phyloP scores from a whole-genome alignment of 1,140 invertebrate species.

The Triops cancriformis region DNA sequence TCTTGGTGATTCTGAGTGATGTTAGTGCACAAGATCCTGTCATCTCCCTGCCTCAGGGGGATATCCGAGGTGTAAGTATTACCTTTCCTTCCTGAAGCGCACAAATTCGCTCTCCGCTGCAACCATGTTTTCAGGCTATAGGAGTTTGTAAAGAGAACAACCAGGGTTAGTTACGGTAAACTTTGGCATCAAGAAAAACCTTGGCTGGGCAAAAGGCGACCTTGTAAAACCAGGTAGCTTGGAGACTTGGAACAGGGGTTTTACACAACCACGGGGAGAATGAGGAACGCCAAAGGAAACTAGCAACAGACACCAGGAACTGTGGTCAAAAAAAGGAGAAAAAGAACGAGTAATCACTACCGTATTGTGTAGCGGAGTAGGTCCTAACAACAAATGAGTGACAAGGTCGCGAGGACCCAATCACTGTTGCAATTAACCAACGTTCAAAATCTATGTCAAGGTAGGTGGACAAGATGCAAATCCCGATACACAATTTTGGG shows the following conservation, averaged over 20 bases:
- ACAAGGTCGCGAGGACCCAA: background rate
- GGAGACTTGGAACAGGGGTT: background rate
- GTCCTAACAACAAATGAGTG: background rate
- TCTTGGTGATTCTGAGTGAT: constrained; percentile 5
- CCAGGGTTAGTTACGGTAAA: background rate
- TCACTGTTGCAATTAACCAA: background rate
- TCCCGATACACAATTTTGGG: too few species aligned
- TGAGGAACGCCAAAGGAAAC: background rate
- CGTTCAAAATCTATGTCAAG: background rate
- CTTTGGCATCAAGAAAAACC: constrained; percentile 16
- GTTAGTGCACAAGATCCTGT: constrained; percentile 23
- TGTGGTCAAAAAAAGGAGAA: background rate
- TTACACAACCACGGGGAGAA: background rate
- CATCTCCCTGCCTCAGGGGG: constrained; percentile 25
- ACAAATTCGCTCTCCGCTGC: background rate
- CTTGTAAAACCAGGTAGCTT: constrained; percentile 14
- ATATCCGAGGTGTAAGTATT: constrained; percentile 25
- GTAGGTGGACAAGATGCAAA: background rate
- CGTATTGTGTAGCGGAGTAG: background rate
- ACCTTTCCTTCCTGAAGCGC: background rate
- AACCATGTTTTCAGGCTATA: background rate
- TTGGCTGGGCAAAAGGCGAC: background rate
- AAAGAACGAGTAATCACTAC: background rate
- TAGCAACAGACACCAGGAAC: background rate
- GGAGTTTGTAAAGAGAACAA: background rate